Evolutionary conservation across 2,888 invertebrate species (phyloP), one percentile per base, ranked within the genome.

Genomic region (Leptarthrus brevirostris): DNA sequence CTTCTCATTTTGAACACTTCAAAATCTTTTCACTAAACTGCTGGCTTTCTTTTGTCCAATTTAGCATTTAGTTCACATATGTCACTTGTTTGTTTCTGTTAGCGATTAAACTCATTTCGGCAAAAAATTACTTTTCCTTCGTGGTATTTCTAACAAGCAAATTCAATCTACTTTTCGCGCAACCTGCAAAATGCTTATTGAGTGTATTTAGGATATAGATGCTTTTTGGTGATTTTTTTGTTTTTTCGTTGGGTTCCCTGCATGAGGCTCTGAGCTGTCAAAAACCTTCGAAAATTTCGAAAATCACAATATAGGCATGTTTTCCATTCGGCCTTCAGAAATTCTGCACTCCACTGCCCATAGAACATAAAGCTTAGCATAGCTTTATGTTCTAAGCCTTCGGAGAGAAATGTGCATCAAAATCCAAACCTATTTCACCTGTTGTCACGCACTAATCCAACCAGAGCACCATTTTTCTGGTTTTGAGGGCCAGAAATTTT

Each of bases 131-230:
- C 66, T 66, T 66, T 47, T 66, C 34, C 66, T 24, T 10, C n/a
- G 47, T 47, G 47, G 24, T 26, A 20, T 66, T 66, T 66, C 24
- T n/a, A 47, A 66, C 22, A 24, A 66, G 66, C 47, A 66, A 66
- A 44, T 16, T 49, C 47, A 49, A 49, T 47, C 49, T 26, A 47
- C 47, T 78, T 80, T 75, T 75, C 71, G 69, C 73, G 73, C 75
- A 75, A 75, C 75, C 75, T 74, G 75, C 73, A 64, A 75, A 73
- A 73, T 72, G 69, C 3, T 26, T 49, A 22, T 49, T n/a, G 16
- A 16, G 34, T 52, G 18, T 52, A 8, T 52, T 16, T 24, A 14
- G 14, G n/a, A n/a, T n/a, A n/a, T n/a, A n/a, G n/a, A n/a, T 56
- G n/a, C 5, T 20, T 16, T 20, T 53, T n/a, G 5, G 58, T 30